phyloP scores from a whole-genome alignment of 2,888 invertebrate species.

The Proisotoma minuta region DNA sequence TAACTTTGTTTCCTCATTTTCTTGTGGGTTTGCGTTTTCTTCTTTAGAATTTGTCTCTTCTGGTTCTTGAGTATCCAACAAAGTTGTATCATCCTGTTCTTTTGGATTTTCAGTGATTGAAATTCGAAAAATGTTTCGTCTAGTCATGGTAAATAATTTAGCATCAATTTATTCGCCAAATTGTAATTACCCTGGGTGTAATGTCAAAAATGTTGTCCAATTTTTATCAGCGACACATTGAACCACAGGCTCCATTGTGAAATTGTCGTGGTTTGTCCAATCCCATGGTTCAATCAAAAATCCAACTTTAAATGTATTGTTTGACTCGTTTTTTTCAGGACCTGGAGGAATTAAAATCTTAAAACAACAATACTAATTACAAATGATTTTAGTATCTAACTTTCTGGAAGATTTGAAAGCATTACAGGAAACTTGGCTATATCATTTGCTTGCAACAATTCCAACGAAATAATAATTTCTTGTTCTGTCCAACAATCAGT shows the following conservation, averaged over 20 bases:
- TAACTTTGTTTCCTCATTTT: no score
- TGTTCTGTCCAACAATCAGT: slow-evolving; percentile 36
- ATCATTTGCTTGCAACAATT: slow-evolving; percentile 21
- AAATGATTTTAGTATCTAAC: no score
- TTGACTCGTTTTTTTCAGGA: not conserved
- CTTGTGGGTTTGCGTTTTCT: no score
- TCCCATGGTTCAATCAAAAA: slow-evolving; percentile 29
- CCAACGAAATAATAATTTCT: slow-evolving; percentile 25
- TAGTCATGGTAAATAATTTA: not conserved
- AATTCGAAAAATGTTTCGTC: slow-evolving; percentile 28
- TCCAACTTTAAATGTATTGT: not conserved
- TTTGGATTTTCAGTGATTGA: slow-evolving; percentile 19
- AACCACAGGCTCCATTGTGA: slow-evolving; percentile 14
- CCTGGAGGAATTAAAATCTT: not conserved
- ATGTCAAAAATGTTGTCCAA: slow-evolving; percentile 22
- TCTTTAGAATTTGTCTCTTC: not conserved
- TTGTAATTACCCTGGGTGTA: slow-evolving; percentile 27
- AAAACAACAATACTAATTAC: no score
- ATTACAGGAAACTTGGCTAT: slow-evolving; percentile 14
- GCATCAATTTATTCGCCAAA: not conserved
- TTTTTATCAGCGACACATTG: slow-evolving; percentile 3
- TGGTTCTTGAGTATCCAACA: not conserved
- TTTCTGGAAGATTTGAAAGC: no score
- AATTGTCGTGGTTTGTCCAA: slow-evolving; percentile 26
- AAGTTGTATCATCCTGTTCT: not conserved